These are phyloP conservation scores for Copidosoma floridanum DNA, from an alignment of 1,140 invertebrate species.

Conservation along the genomic window DNA sequence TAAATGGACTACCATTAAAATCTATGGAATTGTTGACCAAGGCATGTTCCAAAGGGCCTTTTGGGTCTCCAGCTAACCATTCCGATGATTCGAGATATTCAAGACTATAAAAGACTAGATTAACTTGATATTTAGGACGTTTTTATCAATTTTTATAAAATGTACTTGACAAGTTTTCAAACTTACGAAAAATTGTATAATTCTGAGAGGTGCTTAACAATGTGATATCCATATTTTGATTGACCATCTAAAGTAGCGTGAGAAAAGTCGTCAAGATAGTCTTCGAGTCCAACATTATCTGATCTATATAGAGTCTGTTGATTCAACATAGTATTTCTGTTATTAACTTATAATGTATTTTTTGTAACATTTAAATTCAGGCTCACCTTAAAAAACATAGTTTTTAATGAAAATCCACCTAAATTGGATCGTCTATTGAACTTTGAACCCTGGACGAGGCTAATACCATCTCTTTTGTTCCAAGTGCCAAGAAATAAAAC, in stretches of 20 bases:
- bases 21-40: neutral
- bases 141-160: neutral
- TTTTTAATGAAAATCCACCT: no score
- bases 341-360: no score
- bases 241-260: neutral
- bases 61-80: neutral
- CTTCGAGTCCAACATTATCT: neutral
- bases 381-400: no score
- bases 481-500: neutral
- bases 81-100: neutral
- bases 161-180: neutral
- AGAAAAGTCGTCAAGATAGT: neutral
- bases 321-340: no score
- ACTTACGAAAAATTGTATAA: conserved; percentile 3
- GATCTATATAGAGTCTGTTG: neutral
- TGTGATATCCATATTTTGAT: neutral
- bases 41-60: neutral
- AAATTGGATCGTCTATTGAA: no score
- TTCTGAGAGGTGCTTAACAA: neutral
- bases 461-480: neutral
- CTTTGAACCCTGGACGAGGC: neutral
- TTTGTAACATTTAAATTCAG: no score
- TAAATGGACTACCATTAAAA: conserved; percentile 3
- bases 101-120: neutral
- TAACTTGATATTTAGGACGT: neutral